A percentile compares a stretch with the other conserved stretches of the same genome.
Evolutionary conservation across 30 jellyfish, hydroid and myxozoan species (phyloP).

Genomic region (Sanderia malayensis): DNA sequence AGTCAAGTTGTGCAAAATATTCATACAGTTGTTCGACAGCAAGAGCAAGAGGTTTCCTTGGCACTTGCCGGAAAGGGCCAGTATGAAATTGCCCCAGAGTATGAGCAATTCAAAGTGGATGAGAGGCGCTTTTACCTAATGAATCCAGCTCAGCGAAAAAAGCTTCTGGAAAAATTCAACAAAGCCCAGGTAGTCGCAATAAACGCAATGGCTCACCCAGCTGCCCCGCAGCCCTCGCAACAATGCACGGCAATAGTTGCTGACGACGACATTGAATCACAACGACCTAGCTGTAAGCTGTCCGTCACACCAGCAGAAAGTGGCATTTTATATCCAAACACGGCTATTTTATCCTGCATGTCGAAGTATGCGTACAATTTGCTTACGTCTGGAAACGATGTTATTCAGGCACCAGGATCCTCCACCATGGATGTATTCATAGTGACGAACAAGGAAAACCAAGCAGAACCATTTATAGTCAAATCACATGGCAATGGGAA

Average conservation of each 20-base stretch:
- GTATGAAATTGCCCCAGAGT: background rate
- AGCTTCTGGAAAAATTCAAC: background rate
- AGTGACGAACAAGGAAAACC: slow-evolving; percentile 2
- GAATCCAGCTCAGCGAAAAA: background rate
- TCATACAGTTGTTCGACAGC: background rate
- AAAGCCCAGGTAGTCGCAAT: background rate
- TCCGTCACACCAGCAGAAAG: too few relatives aligned
- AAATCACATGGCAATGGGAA: too few relatives aligned
- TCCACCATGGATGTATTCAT: background rate
- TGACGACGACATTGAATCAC: too few relatives aligned
- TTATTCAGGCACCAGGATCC: background rate
- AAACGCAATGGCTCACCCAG: background rate
- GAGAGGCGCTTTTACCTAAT: background rate
- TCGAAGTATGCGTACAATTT: too few relatives aligned
- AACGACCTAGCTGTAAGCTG: too few relatives aligned
- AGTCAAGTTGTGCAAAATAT: background rate
- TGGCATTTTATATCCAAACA: too few relatives aligned
- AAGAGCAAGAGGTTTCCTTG: background rate
- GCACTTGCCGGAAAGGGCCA: background rate
- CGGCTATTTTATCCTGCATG: too few relatives aligned
- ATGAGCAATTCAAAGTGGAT: background rate
- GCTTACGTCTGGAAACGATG: too few relatives aligned
- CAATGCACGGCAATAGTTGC: background rate
- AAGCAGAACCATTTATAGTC: too few relatives aligned
- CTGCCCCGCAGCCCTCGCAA: background rate